These are phyloP conservation scores for Luperina testacea DNA, from an alignment of 2,888 invertebrate genomes.

Conservation along the genomic window DNA sequence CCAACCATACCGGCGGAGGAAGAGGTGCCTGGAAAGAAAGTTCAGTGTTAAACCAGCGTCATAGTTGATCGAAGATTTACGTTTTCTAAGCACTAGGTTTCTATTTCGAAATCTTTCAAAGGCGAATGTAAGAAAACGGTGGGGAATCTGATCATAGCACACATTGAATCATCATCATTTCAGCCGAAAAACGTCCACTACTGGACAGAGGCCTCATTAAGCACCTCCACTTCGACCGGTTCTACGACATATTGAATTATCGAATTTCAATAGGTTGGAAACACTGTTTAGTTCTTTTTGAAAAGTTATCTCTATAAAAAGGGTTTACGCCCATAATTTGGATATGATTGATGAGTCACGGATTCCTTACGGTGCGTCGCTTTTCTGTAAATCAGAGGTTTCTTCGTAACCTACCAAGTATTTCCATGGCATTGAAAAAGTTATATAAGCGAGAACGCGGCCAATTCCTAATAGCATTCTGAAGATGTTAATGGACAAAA, in stretches of 20 bases:
- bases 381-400: background rate
- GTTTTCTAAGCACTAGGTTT: background rate
- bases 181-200: too few species aligned
- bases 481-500: background rate
- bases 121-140: background rate
- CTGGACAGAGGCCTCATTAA: too few species aligned
- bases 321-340: background rate
- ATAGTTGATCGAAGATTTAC: background rate
- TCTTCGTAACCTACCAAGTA: background rate
- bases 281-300: background rate
- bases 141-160: background rate
- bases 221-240: too few species aligned
- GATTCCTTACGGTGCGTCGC: background rate
- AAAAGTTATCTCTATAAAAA: background rate
- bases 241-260: background rate
- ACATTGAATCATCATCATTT: background rate
- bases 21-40: conserved; percentile 56
- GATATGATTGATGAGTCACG: background rate
- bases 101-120: background rate
- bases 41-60: background rate
- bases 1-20: conserved; percentile 53
- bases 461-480: background rate
- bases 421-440: background rate
- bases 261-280: background rate
- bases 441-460: background rate